Evolutionary conservation across 1,140 invertebrate genomes (phyloP), one percentile per base, ranked within the genome.

Genomic region (Penaeus japonicus): DNA sequence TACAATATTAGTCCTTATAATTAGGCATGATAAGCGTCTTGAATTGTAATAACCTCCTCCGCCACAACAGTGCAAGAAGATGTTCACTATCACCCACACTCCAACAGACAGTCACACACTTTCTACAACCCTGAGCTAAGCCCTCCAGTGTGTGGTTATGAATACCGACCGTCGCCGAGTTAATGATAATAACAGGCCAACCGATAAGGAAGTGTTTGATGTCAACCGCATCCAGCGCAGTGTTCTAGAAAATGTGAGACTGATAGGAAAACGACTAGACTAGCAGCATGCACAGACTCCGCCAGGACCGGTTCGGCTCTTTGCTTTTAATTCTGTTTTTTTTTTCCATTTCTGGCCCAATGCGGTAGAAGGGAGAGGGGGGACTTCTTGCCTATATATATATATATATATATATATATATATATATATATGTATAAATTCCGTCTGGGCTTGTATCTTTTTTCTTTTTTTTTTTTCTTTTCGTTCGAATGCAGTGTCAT

Each of bases 21-120:
- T 59, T 82, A 82, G 80, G 79, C 54, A 77, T 88, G 55, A 83
- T 88, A 88, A 88, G 86, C 86, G 86, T 88, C 86, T 82, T 88
- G 55, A 88, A 75, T 88, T 82, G 80, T 47, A 39, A 82, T 55
- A 47, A 70, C n/a, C 39, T 39, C 55, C 47, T 82, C 54, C 86
- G 53, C 75, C 39, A 57, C 47, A 24, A 73, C 15, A 57, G 22
- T 32, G 35, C 47, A 81, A 17, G 32, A 62, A 57, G 35, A 35
- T 53, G 59, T 47, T 35, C 75, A 57, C 32, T 47, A 22, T 57
- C 75, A 86, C 84, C 57, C 75, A 47, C 35, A 78, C 75, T 39
- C 12, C 39, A 39, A 39, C 39, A 39, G 75, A 10, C 54, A 39
- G 62, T 57, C 55, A 27, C 82, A 84, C 82, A 47, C 35, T 47